These are phyloP conservation scores for Corvus hawaiiensis DNA, from an alignment of 2,113 vertebrate species.

Conservation along the genomic window DNA sequence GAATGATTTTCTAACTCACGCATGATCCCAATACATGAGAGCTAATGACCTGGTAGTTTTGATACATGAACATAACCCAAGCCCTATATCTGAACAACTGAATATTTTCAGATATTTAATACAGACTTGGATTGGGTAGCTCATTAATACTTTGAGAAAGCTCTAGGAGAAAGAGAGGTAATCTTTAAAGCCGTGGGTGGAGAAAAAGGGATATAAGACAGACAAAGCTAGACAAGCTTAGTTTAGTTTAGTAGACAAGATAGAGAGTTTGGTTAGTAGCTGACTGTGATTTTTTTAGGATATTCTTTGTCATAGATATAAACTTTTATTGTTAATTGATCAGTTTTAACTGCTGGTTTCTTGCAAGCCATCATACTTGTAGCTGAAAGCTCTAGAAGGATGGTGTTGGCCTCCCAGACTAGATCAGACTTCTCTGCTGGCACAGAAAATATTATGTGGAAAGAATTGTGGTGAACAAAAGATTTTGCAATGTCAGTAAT, in stretches of 20 bases:
- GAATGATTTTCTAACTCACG: neutral
- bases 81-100: neutral
- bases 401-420: neutral
- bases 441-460: constrained; percentile 6
- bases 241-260: neutral
- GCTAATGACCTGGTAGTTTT: neutral
- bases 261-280: neutral
- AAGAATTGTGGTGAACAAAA: neutral
- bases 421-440: neutral
- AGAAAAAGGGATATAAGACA: neutral
- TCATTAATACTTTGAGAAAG: neutral
- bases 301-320: neutral
- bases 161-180: neutral
- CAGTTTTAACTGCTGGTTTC: neutral
- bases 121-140: neutral
- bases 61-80: neutral
- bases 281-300: neutral
- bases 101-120: neutral
- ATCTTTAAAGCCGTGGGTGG: neutral
- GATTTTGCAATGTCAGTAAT: neutral
- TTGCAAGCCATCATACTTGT: neutral
- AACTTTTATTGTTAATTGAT: neutral
- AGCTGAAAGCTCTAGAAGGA: neutral
- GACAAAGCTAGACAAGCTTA: neutral
- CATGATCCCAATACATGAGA: neutral